Evolutionary conservation across 1,140 invertebrate genomes (phyloP), one percentile per base, ranked within the genome.

Genomic region (Anagrus nilaparvatae): DNA sequence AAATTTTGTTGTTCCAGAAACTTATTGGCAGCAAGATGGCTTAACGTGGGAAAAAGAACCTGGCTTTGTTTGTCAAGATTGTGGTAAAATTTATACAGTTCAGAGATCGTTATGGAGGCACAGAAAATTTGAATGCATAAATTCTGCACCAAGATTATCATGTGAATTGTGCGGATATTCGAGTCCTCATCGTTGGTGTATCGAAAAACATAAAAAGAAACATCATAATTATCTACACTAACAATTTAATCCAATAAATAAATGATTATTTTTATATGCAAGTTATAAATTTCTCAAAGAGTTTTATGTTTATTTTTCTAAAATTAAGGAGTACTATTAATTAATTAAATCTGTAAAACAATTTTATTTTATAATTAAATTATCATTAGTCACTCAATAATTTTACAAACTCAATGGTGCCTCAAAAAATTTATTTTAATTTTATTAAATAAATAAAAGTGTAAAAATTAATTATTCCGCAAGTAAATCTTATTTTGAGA

Each of bases 121-220:
- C 29, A 58, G 61, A 32, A 69, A 67, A 23, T 71, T 65, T 43
- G 69, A 72, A 34, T 72, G 70, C 40, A 42, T 64, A 29, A 58
- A 62, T 34, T 50, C 61, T 0, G 52, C 44, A 17, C 59, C 70
- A 0, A 60, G 59, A 21, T 62, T 67, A 30, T 43, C 52, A 0
- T 76, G 73, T 43, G 55, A 64, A 2, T 43, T 63, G 4, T 76
- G 73, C 40, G 48, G 59, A 1, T 66, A 67, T 29, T 65, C 63
- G 27, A 68, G 58, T 5, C 61, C 68, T n/a, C 59, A 66, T 46
- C 65, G 64, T 7, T 61, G 60, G 52, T 59, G 58, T 10, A 54
- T 68, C 1, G 55, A 58, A 5, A 61, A 59, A 27, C 67, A 67
- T 32, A 54, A 54, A 10, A 60, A 51, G 27, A 63, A 53, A 16